Evolutionary conservation across 1,140 invertebrate species (phyloP), one percentile per base, ranked within the genome.

Genomic region (Charaxes varanes): DNA sequence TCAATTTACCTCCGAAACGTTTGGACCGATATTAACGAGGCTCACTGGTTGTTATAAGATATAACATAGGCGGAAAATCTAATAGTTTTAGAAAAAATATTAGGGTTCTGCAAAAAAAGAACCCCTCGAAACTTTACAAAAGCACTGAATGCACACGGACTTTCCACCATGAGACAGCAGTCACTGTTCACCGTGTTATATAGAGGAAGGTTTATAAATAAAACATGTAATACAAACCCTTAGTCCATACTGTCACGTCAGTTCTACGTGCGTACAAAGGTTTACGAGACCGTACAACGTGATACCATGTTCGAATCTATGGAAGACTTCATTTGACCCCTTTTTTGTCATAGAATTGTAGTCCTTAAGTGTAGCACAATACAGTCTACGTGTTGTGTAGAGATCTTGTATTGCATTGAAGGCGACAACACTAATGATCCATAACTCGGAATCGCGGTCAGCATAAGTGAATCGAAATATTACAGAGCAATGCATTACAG

Each of bases 391-490:
- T n/a, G 8, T 6, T 11, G 10, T 26, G 12, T 26, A 1, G 8
- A 11, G 1, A 11, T 6, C 2, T 8, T 26, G 24, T 6, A 1
- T 16, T n/a, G n/a, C n/a, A n/a, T 30, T 30, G 14, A 19, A 19
- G 18, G 23, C 15, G 35, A 38, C 35, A 38, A 28, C 35, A 10
- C 35, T 38, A 38, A 38, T 38, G 35, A 28, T 12, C 8, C 16
- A 17, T 27, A 12, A 38, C 28, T 31, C 35, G 17, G 18, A 24
- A 18, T 23, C 24, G 22, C 24, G 35, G 35, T 38, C 35, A 38
- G 24, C 16, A 24, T 15, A 30, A 17, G 8, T 31, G 28, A 18
- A 31, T 8, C 28, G 28, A 31, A 31, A 31, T 31, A 31, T 28
- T 22, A 38, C 10, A 38, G 35, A 38, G 24, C n/a, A n/a, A n/a